Evolutionary conservation across 2,888 invertebrate genomes (phyloP), one percentile per base, ranked within the genome.

Genomic region (Junonia oenone): DNA sequence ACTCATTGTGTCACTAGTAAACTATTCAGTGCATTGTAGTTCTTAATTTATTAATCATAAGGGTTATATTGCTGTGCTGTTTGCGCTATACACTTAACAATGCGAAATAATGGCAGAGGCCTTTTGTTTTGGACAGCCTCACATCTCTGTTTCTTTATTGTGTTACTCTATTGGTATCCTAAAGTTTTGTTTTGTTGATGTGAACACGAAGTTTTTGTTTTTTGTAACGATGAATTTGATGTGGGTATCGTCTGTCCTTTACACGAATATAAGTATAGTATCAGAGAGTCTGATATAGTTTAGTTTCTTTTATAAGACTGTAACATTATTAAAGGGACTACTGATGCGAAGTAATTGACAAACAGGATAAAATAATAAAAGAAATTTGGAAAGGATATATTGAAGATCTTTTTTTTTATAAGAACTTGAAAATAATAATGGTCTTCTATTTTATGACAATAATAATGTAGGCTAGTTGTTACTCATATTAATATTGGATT

Each of bases 91-190:
- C 45, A 38, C 17, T 46, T 48, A 55, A 60, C 60, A 60, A 60
- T 55, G 50, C 48, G 51, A 55, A 57, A 57, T 60, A 56, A 57
- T 49, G 55, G 57, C 33, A 45, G 19, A 38, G 29, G 46, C 22
- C 53, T 45, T 59, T 61, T 61, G 61, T 58, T 58, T 61, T 47
- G 27, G 61, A 53, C 55, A 61, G 50, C 55, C 52, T 56, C 55
- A 61, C 58, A 58, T 61, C 55, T 58, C 43, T 26, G 45, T 55
- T 61, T 58, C 61, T 61, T 61, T 61, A 58, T 61, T 61, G 52
- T 46, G 55, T 35, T 37, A 11, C 43, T 55, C 33, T 49, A 55
- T 50, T 58, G 55, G 31, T 33, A 38, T 57, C 49, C 38, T 46
- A 45, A 45, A 59, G 37, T 50, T 59, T 46, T 52, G 55, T 40